These are phyloP conservation scores for Cheilosia grossa DNA, from an alignment of 2,888 invertebrate species.

Conservation along the genomic window DNA sequence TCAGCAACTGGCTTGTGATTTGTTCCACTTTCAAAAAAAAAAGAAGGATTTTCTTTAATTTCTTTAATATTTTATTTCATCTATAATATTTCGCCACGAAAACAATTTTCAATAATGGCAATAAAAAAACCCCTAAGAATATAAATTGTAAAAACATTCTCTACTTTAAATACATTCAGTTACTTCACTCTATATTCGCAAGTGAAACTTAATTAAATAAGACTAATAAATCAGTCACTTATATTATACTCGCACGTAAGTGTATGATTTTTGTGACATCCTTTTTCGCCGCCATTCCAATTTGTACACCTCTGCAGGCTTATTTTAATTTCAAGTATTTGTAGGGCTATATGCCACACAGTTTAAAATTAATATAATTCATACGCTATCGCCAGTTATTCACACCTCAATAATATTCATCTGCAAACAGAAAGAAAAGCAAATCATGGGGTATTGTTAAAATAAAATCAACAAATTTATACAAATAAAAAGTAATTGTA, in stretches of 20 bases:
- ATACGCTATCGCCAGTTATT: slow-evolving; percentile 63
- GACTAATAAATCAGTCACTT: slow-evolving; percentile 45
- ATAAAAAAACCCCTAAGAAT: background rate
- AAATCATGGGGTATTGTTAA: slow-evolving; percentile 16
- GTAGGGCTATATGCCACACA: slow-evolving; percentile 50
- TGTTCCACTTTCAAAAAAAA: too few species aligned
- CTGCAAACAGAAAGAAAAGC: slow-evolving; percentile 42
- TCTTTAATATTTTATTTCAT: too few species aligned
- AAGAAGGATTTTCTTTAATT: too few species aligned
- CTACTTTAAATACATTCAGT: slow-evolving; percentile 9
- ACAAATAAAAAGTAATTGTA: background rate
- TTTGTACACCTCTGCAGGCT: slow-evolving; percentile 21
- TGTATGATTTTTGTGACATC: slow-evolving; percentile 5
- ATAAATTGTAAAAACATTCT: background rate
- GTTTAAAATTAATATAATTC: slow-evolving; percentile 73
- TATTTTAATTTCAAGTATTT: slow-evolving; percentile 9
- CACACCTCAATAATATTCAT: slow-evolving; percentile 70
- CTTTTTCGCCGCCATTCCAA: slow-evolving; percentile 10
- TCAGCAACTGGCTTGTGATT: too few species aligned
- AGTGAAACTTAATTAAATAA: slow-evolving; percentile 30
- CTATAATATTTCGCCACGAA: too few species aligned
- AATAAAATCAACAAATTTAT: background rate
- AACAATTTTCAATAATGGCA: too few species aligned
- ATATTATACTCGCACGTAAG: background rate
- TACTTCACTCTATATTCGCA: background rate